These are phyloP conservation scores for Listronotus oregonensis DNA, from an alignment of 1,140 invertebrate species.

Conservation along the genomic window DNA sequence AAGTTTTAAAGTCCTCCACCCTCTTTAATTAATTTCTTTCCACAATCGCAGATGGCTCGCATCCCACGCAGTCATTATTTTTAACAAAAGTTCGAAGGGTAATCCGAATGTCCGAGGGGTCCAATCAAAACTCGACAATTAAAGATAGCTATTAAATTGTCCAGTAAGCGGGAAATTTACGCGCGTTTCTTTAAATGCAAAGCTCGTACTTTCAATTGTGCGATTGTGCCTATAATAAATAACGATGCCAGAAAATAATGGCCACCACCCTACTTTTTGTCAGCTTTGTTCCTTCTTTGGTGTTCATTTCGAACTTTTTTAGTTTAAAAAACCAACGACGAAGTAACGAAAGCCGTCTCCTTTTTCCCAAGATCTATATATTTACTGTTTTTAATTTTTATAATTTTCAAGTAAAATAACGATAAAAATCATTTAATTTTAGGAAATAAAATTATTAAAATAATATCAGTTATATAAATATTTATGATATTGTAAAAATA, in stretches of 20 bases:
- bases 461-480: too few species aligned
- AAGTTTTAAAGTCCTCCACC: slow-evolving; percentile 13
- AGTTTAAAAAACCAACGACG: too few species aligned
- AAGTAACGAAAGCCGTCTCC: too few species aligned
- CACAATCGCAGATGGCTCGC: slow-evolving; percentile 33
- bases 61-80: slow-evolving; percentile 39
- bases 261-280: not conserved
- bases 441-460: too few species aligned
- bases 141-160: slow-evolving; percentile 47
- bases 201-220: slow-evolving; percentile 40
- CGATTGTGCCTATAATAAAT: slow-evolving; percentile 38
- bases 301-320: too few species aligned
- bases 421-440: too few species aligned
- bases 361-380: too few species aligned
- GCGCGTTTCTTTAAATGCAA: slow-evolving; percentile 44
- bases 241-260: slow-evolving; percentile 23
- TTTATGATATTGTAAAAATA: too few species aligned
- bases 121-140: slow-evolving; percentile 39
- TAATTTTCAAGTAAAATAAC: too few species aligned
- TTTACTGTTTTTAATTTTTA: too few species aligned
- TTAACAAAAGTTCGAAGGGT: slow-evolving; percentile 24
- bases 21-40: slow-evolving; percentile 30
- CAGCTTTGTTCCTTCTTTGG: too few species aligned
- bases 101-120: slow-evolving; percentile 14
- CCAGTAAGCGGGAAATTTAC: slow-evolving; percentile 46